phyloP scores from a whole-genome alignment of 1,140 invertebrate species.

The Bombus pascuorum region DNA sequence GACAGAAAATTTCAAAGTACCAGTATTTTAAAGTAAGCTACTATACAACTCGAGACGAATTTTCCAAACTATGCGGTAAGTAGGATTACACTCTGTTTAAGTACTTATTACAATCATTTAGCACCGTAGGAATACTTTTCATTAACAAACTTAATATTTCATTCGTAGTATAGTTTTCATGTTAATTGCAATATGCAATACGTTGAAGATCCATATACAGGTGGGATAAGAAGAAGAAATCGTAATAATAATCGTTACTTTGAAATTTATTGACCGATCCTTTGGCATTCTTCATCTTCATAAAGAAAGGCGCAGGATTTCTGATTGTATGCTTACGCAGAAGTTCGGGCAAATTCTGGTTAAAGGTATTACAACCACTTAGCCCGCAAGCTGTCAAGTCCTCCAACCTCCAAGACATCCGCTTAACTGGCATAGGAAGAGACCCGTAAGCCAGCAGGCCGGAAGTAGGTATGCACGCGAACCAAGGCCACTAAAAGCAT shows the following conservation, averaged over 20 bases:
- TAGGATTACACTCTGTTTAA: conserved; percentile 49
- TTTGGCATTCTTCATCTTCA: background rate
- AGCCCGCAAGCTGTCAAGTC: conserved; percentile 72
- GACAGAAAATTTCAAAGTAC: conserved; percentile 34
- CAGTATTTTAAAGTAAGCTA: background rate
- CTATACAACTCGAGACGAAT: conserved; percentile 14
- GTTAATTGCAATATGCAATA: background rate
- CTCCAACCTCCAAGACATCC: conserved; percentile 72
- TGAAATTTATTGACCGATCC: background rate
- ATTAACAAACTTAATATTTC: conserved; percentile 1
- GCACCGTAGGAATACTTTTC: background rate
- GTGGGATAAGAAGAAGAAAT: too few relatives aligned
- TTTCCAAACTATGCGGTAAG: conserved; percentile 40
- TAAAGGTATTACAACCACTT: conserved; percentile 73
- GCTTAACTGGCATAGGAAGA: conserved; percentile 78
- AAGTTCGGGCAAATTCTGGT: conserved; percentile 45
- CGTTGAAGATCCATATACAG: too few relatives aligned
- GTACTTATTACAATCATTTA: conserved; percentile 61
- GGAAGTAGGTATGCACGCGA: conserved; percentile 58
- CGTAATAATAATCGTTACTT: too few relatives aligned
- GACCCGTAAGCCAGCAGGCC: conserved; percentile 57
- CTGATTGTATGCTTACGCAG: conserved; percentile 9
- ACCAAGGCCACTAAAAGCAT: conserved; percentile 65
- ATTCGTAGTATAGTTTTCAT: background rate
- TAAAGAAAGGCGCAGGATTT: background rate